Conservation (phyloP, 2,888 invertebrate genomes). For the Anaspis maculata region DNA sequence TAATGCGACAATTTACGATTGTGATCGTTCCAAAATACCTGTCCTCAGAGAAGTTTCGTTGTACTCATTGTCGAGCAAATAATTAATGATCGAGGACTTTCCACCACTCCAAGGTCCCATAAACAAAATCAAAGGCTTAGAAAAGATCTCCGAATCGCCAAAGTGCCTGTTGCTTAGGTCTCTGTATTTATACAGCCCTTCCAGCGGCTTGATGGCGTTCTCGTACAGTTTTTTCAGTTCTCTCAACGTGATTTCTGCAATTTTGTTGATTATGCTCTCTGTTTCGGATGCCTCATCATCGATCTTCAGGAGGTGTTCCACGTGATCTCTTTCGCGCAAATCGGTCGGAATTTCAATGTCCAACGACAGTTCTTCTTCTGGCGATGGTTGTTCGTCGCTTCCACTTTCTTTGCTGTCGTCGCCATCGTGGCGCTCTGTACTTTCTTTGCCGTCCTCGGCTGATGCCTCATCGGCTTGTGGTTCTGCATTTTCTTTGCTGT, state of each 20-base stretch:
- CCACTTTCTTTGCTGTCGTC: constrained; percentile 3
- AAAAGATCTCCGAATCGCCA: constrained; percentile 90
- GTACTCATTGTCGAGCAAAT: constrained; percentile 80
- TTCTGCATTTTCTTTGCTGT: constrained; percentile 19
- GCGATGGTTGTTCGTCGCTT: constrained; percentile 27
- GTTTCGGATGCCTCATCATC: constrained; percentile 66
- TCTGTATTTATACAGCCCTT: constrained; percentile 83
- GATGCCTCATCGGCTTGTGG: constrained; percentile 20
- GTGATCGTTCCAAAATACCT: too few relatives aligned
- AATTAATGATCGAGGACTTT: constrained; percentile 90
- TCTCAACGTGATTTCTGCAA: constrained; percentile 69
- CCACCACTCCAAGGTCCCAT: constrained; percentile 98
- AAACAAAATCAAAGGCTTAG: constrained; percentile 84
- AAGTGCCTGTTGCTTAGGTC: constrained; percentile 88
- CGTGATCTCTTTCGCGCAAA: constrained; percentile 69
- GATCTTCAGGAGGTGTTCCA: constrained; percentile 69
- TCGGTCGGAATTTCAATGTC: constrained; percentile 69
- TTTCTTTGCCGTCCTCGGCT: constrained; percentile 6
- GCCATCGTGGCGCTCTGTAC: not conserved
- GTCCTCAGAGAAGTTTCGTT: constrained; percentile 76
- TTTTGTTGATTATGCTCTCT: constrained; percentile 62
- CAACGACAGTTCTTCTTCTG: constrained; percentile 50
- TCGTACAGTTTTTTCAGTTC: constrained; percentile 83
- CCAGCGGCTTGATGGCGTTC: constrained; percentile 80
- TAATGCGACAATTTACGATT: too few relatives aligned